Percentiles rank a stretch among this genome's conserved stretches.
Conservation (phyloP, 2,888 invertebrate species). For the Mactromeris polynyma region DNA sequence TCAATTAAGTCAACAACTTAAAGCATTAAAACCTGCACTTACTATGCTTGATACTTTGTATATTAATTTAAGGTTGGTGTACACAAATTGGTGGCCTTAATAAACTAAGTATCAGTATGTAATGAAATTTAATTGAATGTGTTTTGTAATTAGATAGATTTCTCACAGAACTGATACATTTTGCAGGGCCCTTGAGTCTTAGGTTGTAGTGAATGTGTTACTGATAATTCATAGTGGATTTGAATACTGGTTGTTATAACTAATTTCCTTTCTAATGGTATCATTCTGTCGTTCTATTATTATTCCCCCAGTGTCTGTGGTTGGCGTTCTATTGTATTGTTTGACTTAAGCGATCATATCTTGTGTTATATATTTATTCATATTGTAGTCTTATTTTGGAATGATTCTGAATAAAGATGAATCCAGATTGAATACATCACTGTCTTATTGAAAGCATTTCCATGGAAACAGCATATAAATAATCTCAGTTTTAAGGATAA, state of each 20-base stretch:
- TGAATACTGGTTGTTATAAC: too few species aligned
- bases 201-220: too few species aligned
- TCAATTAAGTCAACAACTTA: background rate
- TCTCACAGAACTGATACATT: background rate
- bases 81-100: too few species aligned
- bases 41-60: background rate
- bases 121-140: background rate
- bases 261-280: background rate
- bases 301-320: background rate
- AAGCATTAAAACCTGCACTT: background rate
- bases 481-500: background rate
- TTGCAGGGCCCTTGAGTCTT: background rate
- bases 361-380: background rate
- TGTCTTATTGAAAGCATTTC: background rate
- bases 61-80: too few species aligned
- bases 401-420: too few species aligned
- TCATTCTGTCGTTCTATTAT: background rate
- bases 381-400: background rate
- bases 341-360: background rate
- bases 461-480: background rate
- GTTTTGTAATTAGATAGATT: background rate
- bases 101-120: too few species aligned
- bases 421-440: background rate
- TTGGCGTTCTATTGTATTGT: background rate
- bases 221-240: too few species aligned